A percentile compares a stretch with the other conserved stretches of the same genome.
These are phyloP conservation scores for Drosophila varians DNA, from an alignment of 1,140 invertebrate genomes.

Conservation along the genomic window DNA sequence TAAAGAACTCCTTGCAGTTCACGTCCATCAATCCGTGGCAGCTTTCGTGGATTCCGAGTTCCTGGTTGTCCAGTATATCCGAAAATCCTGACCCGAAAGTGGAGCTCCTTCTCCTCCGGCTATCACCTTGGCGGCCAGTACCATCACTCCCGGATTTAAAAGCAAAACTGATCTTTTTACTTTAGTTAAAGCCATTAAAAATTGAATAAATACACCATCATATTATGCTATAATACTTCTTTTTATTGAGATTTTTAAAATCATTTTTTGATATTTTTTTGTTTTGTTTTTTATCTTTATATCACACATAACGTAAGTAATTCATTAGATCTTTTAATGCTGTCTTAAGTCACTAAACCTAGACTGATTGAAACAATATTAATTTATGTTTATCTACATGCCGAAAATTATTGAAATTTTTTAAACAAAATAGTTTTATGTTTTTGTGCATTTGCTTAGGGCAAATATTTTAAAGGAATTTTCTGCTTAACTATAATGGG, in stretches of 20 bases:
- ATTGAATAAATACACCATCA: not conserved
- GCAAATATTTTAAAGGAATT: constrained; percentile 35
- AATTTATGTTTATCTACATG: constrained; percentile 51
- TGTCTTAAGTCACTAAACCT: constrained; percentile 70
- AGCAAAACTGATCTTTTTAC: no score
- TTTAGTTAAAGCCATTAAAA: not conserved
- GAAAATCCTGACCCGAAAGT: no score
- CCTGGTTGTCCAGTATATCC: no score
- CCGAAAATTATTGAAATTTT: constrained; percentile 43
- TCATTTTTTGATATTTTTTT: constrained; percentile 73
- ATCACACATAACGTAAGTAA: constrained; percentile 79
- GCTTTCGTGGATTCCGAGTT: no score
- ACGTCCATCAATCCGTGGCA: no score
- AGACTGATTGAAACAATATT: constrained; percentile 55
- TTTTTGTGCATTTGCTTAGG: constrained; percentile 47
- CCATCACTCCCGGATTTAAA: not conserved
- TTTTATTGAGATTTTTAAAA: constrained; percentile 81
- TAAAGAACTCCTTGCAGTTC: no score
- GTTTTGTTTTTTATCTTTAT: constrained; percentile 69
- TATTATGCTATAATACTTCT: constrained; percentile 75
- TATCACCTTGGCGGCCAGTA: no score
- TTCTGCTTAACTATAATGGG: constrained; percentile 44
- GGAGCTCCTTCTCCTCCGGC: no score
- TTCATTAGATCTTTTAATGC: constrained; percentile 73
- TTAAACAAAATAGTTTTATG: constrained; percentile 38